Conservation (phyloP, 2,113 vertebrate species). For the Amphilophus citrinellus region DNA sequence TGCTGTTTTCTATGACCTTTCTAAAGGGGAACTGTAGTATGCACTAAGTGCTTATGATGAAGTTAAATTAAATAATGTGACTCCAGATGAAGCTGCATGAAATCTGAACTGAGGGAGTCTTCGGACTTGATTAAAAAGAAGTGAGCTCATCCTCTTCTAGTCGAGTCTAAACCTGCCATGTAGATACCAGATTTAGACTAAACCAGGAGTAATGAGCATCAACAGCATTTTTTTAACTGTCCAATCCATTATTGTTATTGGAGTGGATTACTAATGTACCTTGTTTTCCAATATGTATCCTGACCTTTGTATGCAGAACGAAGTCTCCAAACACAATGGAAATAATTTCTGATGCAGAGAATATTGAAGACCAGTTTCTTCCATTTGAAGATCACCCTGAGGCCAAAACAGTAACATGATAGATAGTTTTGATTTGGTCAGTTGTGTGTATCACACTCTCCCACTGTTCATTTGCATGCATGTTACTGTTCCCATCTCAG, state of each 20-base stretch:
- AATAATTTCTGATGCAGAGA: neutral
- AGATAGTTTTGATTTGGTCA: neutral
- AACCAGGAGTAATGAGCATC: too few relatives aligned
- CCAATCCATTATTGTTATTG: neutral
- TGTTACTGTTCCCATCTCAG: neutral
- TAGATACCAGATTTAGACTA: neutral
- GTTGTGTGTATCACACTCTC: neutral
- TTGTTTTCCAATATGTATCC: neutral
- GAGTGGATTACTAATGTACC: too few relatives aligned
- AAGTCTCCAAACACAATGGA: neutral
- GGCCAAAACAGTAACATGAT: neutral
- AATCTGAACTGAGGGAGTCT: neutral
- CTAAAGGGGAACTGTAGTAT: too few relatives aligned
- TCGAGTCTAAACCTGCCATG: too few relatives aligned
- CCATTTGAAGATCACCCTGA: neutral
- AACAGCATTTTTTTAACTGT: too few relatives aligned
- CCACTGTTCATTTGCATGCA: slow-evolving; percentile 1
- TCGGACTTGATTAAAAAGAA: neutral
- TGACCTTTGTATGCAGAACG: neutral
- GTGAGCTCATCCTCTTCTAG: neutral
- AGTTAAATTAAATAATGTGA: too few relatives aligned
- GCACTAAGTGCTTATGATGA: too few relatives aligned
- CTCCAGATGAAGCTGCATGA: too few relatives aligned
- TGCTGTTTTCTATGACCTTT: too few relatives aligned
- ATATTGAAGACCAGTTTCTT: neutral